These are phyloP conservation scores for Digitonthophagus gazella DNA, from an alignment of 2,888 invertebrate species.

Conservation along the genomic window DNA sequence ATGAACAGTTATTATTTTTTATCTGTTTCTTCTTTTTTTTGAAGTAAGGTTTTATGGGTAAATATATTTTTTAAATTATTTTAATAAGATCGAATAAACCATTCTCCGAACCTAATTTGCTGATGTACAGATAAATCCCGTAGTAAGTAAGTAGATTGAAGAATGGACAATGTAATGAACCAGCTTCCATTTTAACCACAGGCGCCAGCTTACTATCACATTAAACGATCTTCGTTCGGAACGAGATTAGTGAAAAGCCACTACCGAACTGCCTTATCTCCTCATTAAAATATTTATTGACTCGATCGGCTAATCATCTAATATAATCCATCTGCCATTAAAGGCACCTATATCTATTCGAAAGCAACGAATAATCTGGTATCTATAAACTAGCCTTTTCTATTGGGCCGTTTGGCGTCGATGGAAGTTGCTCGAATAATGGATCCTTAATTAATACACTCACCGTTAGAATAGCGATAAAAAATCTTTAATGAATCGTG, in stretches of 20 bases:
- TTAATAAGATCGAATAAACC: too few relatives aligned
- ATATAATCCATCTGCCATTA: background rate
- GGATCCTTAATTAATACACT: background rate
- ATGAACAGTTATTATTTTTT: too few relatives aligned
- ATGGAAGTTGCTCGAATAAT: background rate
- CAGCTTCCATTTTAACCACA: background rate
- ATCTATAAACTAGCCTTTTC: too few relatives aligned
- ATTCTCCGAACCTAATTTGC: too few relatives aligned
- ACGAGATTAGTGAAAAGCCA: background rate
- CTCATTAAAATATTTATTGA: background rate
- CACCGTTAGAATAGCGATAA: background rate
- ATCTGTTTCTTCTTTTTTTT: too few relatives aligned
- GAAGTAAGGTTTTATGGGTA: too few relatives aligned
- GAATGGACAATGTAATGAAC: too few relatives aligned
- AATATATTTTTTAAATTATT: too few relatives aligned
- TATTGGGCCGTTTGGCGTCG: too few relatives aligned
- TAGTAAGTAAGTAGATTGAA: too few relatives aligned
- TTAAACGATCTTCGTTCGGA: background rate
- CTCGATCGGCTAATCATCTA: background rate
- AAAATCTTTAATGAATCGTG: too few relatives aligned
- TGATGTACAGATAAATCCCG: too few relatives aligned
- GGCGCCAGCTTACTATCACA: background rate
- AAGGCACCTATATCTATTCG: background rate
- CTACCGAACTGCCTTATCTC: background rate
- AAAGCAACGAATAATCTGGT: background rate